Conservation (phyloP, 35 echinoderm and acorn worm genomes). For the Lytechinus pictus region DNA sequence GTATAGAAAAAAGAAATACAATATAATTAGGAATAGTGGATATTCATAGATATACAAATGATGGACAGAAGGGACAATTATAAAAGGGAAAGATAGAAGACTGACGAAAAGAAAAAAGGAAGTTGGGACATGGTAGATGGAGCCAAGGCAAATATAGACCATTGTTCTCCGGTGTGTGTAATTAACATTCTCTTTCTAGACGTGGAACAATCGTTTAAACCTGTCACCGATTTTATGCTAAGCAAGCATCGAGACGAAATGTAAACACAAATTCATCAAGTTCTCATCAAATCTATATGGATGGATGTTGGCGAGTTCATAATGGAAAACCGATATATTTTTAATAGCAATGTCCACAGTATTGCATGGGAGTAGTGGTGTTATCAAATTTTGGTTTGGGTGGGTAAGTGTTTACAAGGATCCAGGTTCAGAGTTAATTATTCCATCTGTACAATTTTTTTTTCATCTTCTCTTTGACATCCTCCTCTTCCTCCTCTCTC, state of each 20-base stretch:
- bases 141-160: not conserved
- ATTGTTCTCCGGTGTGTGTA: not conserved
- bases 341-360: not conserved
- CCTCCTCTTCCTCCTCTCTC: no score
- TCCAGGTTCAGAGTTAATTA: no score
- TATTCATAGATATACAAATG: no score
- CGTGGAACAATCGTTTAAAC: not conserved
- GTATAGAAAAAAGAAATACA: no score
- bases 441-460: no score
- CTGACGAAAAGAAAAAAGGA: not conserved
- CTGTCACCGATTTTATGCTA: not conserved
- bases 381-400: no score
- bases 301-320: not conserved
- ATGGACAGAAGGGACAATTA: no score
- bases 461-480: no score
- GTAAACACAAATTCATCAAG: slow-evolving; percentile 13
- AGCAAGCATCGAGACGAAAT: not conserved
- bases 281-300: not conserved
- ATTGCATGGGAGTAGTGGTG: no score
- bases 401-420: no score
- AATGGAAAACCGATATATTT: not conserved
- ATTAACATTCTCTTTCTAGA: not conserved
- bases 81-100: no score
- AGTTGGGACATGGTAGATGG: not conserved
- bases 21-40: no score